These are phyloP conservation scores for Pycnonotus jocosus DNA, from an alignment of 2,113 vertebrate genomes.

Conservation along the genomic window DNA sequence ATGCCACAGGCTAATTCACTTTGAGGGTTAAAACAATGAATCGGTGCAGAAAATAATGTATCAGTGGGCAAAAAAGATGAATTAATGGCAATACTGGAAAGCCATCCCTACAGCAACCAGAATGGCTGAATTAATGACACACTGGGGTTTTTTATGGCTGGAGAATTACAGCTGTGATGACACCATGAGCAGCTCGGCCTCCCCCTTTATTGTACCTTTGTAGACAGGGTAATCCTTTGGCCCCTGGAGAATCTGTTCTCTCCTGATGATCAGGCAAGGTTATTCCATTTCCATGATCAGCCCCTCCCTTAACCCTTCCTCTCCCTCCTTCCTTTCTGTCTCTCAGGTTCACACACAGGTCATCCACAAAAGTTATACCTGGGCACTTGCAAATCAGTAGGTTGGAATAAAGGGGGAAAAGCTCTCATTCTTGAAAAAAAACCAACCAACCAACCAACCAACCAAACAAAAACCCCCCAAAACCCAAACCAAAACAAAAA, in stretches of 20 bases:
- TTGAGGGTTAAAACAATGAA: constrained; percentile 70
- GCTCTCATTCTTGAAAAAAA: neutral
- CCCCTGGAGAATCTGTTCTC: constrained; percentile 8
- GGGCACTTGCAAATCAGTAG: neutral
- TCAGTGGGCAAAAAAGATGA: constrained; percentile 65
- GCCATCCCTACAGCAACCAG: constrained; percentile 63
- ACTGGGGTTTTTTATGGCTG: constrained; percentile 62
- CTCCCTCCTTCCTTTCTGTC: neutral
- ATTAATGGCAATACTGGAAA: constrained; percentile 65
- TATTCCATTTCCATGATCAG: constrained; percentile 23
- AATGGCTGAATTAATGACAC: constrained; percentile 70
- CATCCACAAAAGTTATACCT: constrained; percentile 16
- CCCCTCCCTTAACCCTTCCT: neutral
- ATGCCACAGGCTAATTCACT: constrained; percentile 64
- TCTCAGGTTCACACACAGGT: constrained; percentile 50
- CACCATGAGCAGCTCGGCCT: constrained; percentile 24
- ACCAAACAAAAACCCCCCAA: too few species aligned
- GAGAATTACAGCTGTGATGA: constrained; percentile 68
- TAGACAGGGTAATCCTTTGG: neutral
- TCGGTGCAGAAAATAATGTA: constrained; percentile 69
- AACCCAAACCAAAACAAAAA: too few species aligned
- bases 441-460: too few species aligned
- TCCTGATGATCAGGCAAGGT: neutral
- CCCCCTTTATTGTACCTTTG: constrained; percentile 47
- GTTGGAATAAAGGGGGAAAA: neutral